phyloP scores from a whole-genome alignment of 2,113 vertebrate species.

The Pterocles gutturalis region DNA sequence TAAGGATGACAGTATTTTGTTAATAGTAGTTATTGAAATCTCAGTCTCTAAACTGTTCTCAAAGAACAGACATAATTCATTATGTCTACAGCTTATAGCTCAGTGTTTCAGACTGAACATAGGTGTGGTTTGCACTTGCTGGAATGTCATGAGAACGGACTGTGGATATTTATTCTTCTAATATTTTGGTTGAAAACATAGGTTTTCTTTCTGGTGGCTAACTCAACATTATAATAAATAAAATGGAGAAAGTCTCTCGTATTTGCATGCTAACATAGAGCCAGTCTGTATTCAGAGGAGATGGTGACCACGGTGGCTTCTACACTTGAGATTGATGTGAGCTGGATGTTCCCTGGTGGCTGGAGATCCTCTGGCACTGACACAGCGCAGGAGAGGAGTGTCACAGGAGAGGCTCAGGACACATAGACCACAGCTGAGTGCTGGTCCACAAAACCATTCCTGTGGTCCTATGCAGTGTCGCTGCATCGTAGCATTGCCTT shows the following conservation, averaged over 20 bases:
- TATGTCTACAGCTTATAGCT: background rate
- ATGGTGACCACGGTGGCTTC: background rate
- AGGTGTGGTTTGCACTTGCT: background rate
- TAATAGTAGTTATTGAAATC: background rate
- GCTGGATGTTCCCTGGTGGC: background rate
- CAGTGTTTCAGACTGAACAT: background rate
- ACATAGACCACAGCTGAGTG: background rate
- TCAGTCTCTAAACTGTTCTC: background rate
- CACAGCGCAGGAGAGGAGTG: accelerated
- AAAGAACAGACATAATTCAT: background rate
- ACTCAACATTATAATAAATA: background rate
- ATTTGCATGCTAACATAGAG: background rate
- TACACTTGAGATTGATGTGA: background rate
- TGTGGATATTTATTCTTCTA: background rate
- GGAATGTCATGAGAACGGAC: background rate
- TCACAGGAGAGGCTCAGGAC: background rate
- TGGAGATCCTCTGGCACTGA: background rate
- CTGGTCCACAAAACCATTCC: background rate
- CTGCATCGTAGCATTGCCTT: background rate
- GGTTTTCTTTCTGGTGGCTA: background rate
- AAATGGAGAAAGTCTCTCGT: background rate
- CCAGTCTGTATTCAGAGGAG: background rate
- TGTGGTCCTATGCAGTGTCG: background rate
- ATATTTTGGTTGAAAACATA: background rate
- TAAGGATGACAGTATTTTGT: background rate